A percentile compares a stretch with the other conserved stretches of the same genome.
Evolutionary conservation across 2,797 vertebrate species (phyloP).

Genomic region (Rhincodon typus): DNA sequence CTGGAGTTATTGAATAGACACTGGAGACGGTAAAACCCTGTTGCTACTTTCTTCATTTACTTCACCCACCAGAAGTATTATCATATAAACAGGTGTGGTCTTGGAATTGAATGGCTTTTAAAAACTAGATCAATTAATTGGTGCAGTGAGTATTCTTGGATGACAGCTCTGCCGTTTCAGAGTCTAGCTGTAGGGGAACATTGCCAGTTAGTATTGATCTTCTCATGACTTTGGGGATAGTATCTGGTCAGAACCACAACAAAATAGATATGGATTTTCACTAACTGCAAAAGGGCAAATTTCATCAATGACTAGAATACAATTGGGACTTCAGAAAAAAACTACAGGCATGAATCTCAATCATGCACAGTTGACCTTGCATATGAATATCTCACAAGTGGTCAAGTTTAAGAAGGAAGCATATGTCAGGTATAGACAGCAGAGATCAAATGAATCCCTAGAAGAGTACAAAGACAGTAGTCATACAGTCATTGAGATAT

Average conservation of each 20-base stretch:
- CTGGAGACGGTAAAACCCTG: neutral
- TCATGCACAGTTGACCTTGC: neutral
- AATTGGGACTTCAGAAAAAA: neutral
- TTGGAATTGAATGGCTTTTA: slow-evolving; percentile 10
- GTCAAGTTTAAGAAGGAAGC: too few relatives aligned
- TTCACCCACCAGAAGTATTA: neutral
- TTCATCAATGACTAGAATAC: neutral
- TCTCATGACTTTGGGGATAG: neutral
- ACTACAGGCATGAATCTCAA: neutral
- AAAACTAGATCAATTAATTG: slow-evolving; percentile 26
- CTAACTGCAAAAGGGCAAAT: neutral
- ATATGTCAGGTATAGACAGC: too few relatives aligned
- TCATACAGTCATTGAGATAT: too few relatives aligned
- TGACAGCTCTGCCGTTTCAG: slow-evolving; percentile 39
- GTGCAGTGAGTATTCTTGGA: slow-evolving; percentile 38
- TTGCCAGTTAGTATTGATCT: neutral
- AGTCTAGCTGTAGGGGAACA: neutral
- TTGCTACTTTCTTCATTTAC: neutral
- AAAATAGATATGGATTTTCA: neutral
- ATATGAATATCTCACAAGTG: neutral
- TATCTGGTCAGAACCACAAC: neutral
- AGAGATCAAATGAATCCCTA: too few relatives aligned
- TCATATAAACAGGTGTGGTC: neutral
- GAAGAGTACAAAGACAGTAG: too few relatives aligned
- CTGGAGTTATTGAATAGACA: neutral